Evolutionary conservation across 2,113 vertebrate genomes (phyloP), one percentile per base, ranked within the genome.

Genomic region (Limanda limanda): DNA sequence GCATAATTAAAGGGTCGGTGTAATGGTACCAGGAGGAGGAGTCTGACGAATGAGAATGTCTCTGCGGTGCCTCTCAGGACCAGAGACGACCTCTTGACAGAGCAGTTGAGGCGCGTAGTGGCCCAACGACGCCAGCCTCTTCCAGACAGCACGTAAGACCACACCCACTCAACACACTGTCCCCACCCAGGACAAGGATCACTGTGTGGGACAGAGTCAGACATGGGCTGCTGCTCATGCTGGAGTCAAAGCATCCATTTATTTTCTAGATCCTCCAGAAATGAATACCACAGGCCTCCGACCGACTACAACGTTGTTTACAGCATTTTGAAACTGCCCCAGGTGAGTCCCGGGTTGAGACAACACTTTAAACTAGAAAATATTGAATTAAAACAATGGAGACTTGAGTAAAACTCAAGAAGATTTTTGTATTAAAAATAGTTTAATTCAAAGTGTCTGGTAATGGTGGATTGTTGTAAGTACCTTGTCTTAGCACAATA

Each of bases 111-210:
- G n/a, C n/a, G n/a, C n/a, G n/a, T n/a, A n/a, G n/a, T n/a, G n/a
- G n/a, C n/a, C n/a, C n/a, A n/a, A n/a, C n/a, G n/a, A 35, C 9
- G 13, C 27, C 71, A 79, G 27, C 12, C 1, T 42, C n/a, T 6
- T 54, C 74, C 85, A 83, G 76, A 88, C 84, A 71, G 23, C 79
- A 84, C 55, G 92, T 91, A 89, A 86, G 84, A 73, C 65, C 17
- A 14, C 72, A 74, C 27, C 47, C 0, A 55, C 0, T 8, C 55
- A 37, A 31, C 31, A 31, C 31, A 31, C 31, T 31, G 31, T 31
- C 31, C 31, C 31, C 54, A n/a, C 12, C 3, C 35, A 51, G 55
- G 21, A 70, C 78, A 78, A 83, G 35, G 35, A 25, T 1, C 58
- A 1, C 62, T 55, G 59, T 79, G 56, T 74, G 31, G 37, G 31